phyloP scores from a whole-genome alignment of 2,113 vertebrate species.

The Hippocampus abdominalis region DNA sequence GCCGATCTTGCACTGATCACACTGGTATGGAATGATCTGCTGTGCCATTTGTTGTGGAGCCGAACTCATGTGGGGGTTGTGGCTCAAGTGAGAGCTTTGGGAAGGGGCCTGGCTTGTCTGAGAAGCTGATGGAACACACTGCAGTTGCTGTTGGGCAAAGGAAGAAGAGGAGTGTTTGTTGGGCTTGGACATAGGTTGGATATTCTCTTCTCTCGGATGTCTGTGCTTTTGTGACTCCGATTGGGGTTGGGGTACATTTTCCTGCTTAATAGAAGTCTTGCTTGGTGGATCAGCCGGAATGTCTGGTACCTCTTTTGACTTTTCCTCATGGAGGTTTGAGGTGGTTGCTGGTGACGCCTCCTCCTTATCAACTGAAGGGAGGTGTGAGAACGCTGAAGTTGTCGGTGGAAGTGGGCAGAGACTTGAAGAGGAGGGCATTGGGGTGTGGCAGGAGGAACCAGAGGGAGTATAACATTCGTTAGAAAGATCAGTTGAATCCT shows the following conservation, averaged over 20 bases:
- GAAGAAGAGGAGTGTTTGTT: conserved; percentile 82
- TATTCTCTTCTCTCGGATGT: conserved; percentile 81
- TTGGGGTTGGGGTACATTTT: conserved; percentile 75
- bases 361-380: conserved; percentile 82
- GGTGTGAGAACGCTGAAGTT: conserved; percentile 76
- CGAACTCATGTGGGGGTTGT: conserved; percentile 85
- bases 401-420: conserved; percentile 84
- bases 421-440: conserved; percentile 87
- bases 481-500: conserved; percentile 91
- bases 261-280: conserved; percentile 88
- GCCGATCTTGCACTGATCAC: conserved; percentile 96
- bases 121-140: conserved; percentile 78
- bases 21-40: conserved; percentile 95
- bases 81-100: conserved; percentile 85
- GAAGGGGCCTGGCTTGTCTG: conserved; percentile 86
- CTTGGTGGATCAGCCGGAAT: conserved; percentile 80
- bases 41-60: conserved; percentile 88
- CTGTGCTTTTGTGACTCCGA: conserved; percentile 74
- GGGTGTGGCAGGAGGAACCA: conserved; percentile 95
- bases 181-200: conserved; percentile 75
- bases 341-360: conserved; percentile 80
- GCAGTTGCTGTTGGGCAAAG: conserved; percentile 82
- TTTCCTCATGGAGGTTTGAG: conserved; percentile 83
- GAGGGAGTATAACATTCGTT: conserved; percentile 90
- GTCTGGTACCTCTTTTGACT: conserved; percentile 87